Evolutionary conservation across 2,888 invertebrate species (phyloP), one percentile per base, ranked within the genome.

Genomic region (Lomographa bimaculata): DNA sequence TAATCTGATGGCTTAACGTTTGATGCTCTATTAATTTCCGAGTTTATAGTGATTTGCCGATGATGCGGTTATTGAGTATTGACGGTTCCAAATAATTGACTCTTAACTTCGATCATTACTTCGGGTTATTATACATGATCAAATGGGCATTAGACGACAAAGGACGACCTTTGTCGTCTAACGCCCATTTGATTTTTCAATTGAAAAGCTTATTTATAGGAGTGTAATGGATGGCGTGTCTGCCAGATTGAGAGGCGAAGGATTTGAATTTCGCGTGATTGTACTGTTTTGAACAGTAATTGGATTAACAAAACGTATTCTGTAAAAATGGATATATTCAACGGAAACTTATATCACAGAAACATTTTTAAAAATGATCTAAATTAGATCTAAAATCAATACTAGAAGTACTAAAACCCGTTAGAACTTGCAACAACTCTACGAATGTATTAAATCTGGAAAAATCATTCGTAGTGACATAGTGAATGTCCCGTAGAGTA

Each of bases 401-500:
- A n/a, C n/a, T n/a, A n/a, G n/a, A n/a, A n/a, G n/a, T n/a, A n/a
- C n/a, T n/a, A n/a, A n/a, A n/a, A n/a, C n/a, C n/a, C n/a, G n/a
- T n/a, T n/a, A n/a, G n/a, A n/a, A n/a, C n/a, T n/a, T n/a, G n/a
- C n/a, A n/a, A n/a, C n/a, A n/a, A n/a, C n/a, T n/a, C n/a, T n/a
- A n/a, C n/a, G 44, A 39, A 38, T 45, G 54, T 54, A 63, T 68
- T 51, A 70, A 75, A 77, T 70, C 72, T 69, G 62, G 51, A 71
- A 76, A 49, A 66, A 71, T 67, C 64, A 63, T 44, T 60, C 46
- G 62, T 66, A 69, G 61, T 73, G 73, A 73, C 70, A 65, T 70
- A 78, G 76, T 75, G 73, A 65, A 69, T 72, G 71, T 74, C 72
- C 75, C 65, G 62, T 62, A 45, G 70, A 73, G 73, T 64, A 70